Evolutionary conservation across 1,140 invertebrate genomes (phyloP).

Genomic region (Hypsibius dujardini): DNA sequence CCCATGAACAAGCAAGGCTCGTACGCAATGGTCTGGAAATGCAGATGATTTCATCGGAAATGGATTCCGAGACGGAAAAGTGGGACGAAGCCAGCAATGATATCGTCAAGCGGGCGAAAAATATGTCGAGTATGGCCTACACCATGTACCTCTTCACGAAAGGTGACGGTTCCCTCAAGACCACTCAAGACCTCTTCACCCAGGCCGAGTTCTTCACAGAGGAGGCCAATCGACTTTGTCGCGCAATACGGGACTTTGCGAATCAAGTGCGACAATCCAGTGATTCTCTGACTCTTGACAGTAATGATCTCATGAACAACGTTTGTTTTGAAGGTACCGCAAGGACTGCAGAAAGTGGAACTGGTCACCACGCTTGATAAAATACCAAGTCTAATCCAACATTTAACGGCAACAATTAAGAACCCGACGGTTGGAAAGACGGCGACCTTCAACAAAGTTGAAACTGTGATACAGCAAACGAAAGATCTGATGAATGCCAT

Average conservation of each 20-base stretch:
- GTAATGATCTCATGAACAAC: too few species aligned
- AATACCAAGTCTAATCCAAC: slow-evolving; percentile 90
- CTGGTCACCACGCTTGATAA: slow-evolving; percentile 77
- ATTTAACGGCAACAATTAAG: slow-evolving; percentile 90
- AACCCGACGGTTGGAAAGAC: slow-evolving; percentile 94
- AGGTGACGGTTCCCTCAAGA: slow-evolving; percentile 87
- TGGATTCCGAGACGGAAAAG: slow-evolving; percentile 80
- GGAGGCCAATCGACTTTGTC: slow-evolving; percentile 95
- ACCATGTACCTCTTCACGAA: slow-evolving; percentile 99
- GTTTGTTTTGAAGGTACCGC: slow-evolving; percentile 37
- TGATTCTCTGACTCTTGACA: slow-evolving; percentile 1
- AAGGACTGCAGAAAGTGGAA: slow-evolving; percentile 82
- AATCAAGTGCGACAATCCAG: slow-evolving; percentile 55
- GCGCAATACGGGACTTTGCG: slow-evolving; percentile 93
- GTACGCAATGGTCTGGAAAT: slow-evolving; percentile 89
- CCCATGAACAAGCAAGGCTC: slow-evolving; percentile 79
- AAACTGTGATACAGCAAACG: slow-evolving; percentile 94
- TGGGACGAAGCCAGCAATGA: slow-evolving; percentile 68
- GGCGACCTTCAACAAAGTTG: slow-evolving; percentile 96
- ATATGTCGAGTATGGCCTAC: slow-evolving; percentile 93
- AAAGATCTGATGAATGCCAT: slow-evolving; percentile 98
- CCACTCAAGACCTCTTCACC: slow-evolving; percentile 95
- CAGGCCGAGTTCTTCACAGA: slow-evolving; percentile 99
- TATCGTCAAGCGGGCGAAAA: slow-evolving; percentile 91
- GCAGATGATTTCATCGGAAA: slow-evolving; percentile 87